phyloP scores from a whole-genome alignment of 2,797 vertebrate species.

The Sebastes kiyomatsui region DNA sequence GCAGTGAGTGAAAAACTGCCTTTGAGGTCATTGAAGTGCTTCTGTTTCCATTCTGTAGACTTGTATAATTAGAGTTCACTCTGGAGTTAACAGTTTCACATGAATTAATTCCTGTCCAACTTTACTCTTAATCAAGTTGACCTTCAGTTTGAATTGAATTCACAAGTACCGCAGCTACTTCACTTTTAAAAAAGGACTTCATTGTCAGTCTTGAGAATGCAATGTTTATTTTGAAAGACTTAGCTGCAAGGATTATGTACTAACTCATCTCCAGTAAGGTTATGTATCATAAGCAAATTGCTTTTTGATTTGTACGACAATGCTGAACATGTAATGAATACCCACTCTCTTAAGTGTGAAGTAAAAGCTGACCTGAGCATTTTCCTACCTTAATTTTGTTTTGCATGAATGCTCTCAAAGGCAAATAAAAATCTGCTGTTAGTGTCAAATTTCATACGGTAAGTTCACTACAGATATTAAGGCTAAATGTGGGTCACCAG shows the following conservation, averaged over 20 bases:
- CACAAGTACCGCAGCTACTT: neutral
- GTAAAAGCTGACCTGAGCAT: slow-evolving; percentile 53
- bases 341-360: neutral
- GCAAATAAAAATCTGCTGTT: slow-evolving; percentile 54
- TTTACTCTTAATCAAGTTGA: slow-evolving; percentile 62
- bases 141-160: slow-evolving; percentile 54
- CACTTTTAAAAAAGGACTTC: neutral
- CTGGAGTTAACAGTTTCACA: slow-evolving; percentile 47
- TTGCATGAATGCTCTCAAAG: slow-evolving; percentile 41
- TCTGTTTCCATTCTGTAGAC: slow-evolving; percentile 42
- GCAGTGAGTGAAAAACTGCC: slow-evolving; percentile 46
- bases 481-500: slow-evolving; percentile 68
- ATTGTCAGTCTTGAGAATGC: neutral
- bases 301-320: slow-evolving; percentile 34
- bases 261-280: neutral
- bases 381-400: slow-evolving; percentile 42
- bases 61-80: slow-evolving; percentile 61
- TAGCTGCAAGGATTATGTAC: neutral
- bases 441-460: slow-evolving; percentile 40
- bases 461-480: slow-evolving; percentile 47
- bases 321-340: slow-evolving; percentile 24
- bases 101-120: slow-evolving; percentile 55
- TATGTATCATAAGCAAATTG: slow-evolving; percentile 1
- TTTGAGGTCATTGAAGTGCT: slow-evolving; percentile 64
- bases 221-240: slow-evolving; percentile 6